These are phyloP conservation scores for Biston betularia DNA, from an alignment of 2,888 invertebrate genomes.

Conservation along the genomic window DNA sequence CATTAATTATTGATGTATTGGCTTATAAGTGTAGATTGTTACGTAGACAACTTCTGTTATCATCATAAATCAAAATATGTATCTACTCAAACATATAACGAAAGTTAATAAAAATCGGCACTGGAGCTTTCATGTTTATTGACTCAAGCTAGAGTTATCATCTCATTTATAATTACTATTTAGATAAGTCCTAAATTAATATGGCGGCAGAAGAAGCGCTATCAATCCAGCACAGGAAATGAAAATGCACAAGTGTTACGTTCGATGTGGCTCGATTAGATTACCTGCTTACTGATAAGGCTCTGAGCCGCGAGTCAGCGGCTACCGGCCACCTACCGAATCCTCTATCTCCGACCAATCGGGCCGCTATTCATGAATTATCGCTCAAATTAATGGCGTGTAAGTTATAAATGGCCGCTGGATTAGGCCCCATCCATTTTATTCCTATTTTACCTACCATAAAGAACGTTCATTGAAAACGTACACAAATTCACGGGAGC, in stretches of 20 bases:
- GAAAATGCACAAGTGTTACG: slow-evolving; percentile 39
- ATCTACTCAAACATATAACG: not conserved
- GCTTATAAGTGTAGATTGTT: too few species aligned
- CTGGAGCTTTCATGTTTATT: not conserved
- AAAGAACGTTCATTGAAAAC: slow-evolving; percentile 85
- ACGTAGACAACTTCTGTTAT: too few species aligned
- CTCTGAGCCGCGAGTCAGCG: slow-evolving; percentile 45
- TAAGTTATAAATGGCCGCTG: slow-evolving; percentile 84
- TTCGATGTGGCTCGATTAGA: slow-evolving; percentile 61
- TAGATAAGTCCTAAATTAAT: slow-evolving; percentile 21
- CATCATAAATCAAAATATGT: not conserved
- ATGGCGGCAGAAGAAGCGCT: slow-evolving; percentile 20
- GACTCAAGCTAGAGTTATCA: slow-evolving; percentile 2
- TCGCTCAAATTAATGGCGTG: slow-evolving; percentile 86
- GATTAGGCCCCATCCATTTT: slow-evolving; percentile 84
- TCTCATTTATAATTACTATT: slow-evolving; percentile 9
- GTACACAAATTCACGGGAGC: slow-evolving; percentile 85
- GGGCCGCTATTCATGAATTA: slow-evolving; percentile 78
- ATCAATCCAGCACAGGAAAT: slow-evolving; percentile 40
- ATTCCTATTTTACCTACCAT: slow-evolving; percentile 85
- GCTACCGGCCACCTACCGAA: slow-evolving; percentile 59
- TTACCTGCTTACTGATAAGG: slow-evolving; percentile 58
- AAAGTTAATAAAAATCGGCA: slow-evolving; percentile 9
- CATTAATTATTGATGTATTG: too few species aligned
- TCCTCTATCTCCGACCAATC: slow-evolving; percentile 78